Evolutionary conservation across 2,113 vertebrate species (phyloP).

Genomic region (Vulpes ferrilata): DNA sequence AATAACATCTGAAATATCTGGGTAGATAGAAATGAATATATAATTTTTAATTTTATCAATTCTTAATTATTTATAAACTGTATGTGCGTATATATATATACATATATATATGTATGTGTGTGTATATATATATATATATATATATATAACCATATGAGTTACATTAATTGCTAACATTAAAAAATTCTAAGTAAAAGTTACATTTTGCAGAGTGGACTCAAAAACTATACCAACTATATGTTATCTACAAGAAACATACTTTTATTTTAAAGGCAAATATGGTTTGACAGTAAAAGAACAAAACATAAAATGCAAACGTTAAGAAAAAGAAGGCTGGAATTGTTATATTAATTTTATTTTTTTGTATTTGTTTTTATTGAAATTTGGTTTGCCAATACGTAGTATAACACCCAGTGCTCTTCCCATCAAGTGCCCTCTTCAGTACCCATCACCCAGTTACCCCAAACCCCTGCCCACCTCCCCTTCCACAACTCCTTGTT

Average conservation of each 20-base stretch:
- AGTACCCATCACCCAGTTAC: no score
- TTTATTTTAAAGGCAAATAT: background rate
- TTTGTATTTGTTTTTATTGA: no score
- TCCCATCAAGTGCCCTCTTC: no score
- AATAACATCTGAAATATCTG: background rate
- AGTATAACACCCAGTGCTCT: no score
- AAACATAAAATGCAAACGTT: background rate
- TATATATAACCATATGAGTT: no score
- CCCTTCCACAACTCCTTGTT: no score
- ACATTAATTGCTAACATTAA: background rate
- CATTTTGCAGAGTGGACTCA: background rate
- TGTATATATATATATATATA: no score
- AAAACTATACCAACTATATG: background rate
- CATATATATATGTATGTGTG: no score
- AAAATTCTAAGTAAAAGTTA: background rate
- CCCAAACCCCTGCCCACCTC: no score
- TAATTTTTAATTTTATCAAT: background rate
- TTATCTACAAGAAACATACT: background rate
- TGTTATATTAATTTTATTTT: background rate
- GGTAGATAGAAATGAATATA: background rate
- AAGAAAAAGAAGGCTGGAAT: background rate
- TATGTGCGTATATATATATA: no score
- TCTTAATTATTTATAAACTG: background rate
- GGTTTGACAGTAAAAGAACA: background rate
- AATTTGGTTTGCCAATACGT: no score